phyloP scores from a whole-genome alignment of 1,140 invertebrate species.

The Adoxophyes honmai region DNA sequence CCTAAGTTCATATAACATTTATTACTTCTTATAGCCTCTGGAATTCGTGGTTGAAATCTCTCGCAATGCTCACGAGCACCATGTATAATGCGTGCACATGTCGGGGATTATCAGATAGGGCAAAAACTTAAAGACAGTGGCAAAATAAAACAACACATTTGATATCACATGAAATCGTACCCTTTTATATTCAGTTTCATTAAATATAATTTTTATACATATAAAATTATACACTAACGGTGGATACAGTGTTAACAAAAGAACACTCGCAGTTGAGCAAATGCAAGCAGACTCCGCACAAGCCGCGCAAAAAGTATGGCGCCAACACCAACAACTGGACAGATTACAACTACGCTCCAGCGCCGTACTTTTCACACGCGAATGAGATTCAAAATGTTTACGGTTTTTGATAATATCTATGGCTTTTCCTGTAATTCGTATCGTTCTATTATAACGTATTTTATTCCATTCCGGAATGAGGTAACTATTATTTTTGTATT shows the following conservation, averaged over 20 bases:
- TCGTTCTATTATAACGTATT: slow-evolving; percentile 23
- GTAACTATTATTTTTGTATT: slow-evolving; percentile 50
- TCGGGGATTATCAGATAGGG: no score
- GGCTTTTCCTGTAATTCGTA: slow-evolving; percentile 10
- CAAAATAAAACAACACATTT: slow-evolving; percentile 42
- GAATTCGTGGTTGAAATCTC: no score
- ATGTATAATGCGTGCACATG: no score
- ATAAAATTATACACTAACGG: slow-evolving; percentile 64
- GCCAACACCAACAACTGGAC: not conserved
- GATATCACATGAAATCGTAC: slow-evolving; percentile 71
- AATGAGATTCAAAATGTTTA: not conserved
- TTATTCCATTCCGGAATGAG: slow-evolving; percentile 31
- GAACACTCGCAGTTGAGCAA: slow-evolving; percentile 58
- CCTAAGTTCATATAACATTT: no score
- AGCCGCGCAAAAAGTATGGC: not conserved
- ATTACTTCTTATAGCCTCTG: no score
- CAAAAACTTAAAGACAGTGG: no score
- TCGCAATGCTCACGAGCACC: no score
- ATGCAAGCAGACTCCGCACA: slow-evolving; percentile 56
- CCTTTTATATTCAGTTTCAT: slow-evolving; percentile 64
- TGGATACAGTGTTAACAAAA: slow-evolving; percentile 54
- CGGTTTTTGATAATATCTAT: not conserved
- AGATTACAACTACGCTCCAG: not conserved
- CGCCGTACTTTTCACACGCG: not conserved
- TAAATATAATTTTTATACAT: slow-evolving; percentile 62